phyloP scores from a whole-genome alignment of 2,888 invertebrate genomes.

The Drosophila neoperkinsi region DNA sequence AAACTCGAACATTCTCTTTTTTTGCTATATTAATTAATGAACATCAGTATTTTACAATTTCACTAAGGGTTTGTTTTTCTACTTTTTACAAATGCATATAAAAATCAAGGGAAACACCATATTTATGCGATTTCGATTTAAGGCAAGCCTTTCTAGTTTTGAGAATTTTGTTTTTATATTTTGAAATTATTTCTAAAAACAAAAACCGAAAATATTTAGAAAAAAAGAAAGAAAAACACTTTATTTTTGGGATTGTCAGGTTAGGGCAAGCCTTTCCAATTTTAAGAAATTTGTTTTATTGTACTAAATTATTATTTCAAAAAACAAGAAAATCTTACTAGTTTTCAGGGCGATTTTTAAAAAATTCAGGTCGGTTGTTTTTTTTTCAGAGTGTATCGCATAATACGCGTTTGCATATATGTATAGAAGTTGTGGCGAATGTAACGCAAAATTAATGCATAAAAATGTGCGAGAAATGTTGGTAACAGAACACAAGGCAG shows the following conservation, averaged over 20 bases:
- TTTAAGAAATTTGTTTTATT: not conserved
- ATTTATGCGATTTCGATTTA: no score
- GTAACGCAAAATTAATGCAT: constrained; percentile 31
- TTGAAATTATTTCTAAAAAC: not conserved
- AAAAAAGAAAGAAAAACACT: not conserved
- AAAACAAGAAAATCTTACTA: not conserved
- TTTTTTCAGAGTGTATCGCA: not conserved
- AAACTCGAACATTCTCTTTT: not conserved
- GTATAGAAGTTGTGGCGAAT: constrained; percentile 7
- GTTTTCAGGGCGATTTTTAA: not conserved
- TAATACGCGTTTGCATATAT: constrained; percentile 10
- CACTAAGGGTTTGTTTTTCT: not conserved
- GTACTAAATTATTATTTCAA: not conserved
- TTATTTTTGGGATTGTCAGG: not conserved
- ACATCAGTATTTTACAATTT: not conserved
- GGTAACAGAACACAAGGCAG: constrained; percentile 35
- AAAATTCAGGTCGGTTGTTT: not conserved
- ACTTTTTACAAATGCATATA: not conserved
- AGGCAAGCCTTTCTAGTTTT: not conserved
- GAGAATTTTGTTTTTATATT: not conserved
- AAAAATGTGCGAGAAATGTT: constrained; percentile 40
- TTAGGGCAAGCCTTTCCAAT: not conserved
- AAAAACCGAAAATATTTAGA: not conserved
- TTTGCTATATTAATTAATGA: no score
- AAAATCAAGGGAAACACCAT: not conserved